These are phyloP conservation scores for Chaetorhynchus papuensis DNA, from an alignment of 2,113 vertebrate genomes.

Conservation along the genomic window DNA sequence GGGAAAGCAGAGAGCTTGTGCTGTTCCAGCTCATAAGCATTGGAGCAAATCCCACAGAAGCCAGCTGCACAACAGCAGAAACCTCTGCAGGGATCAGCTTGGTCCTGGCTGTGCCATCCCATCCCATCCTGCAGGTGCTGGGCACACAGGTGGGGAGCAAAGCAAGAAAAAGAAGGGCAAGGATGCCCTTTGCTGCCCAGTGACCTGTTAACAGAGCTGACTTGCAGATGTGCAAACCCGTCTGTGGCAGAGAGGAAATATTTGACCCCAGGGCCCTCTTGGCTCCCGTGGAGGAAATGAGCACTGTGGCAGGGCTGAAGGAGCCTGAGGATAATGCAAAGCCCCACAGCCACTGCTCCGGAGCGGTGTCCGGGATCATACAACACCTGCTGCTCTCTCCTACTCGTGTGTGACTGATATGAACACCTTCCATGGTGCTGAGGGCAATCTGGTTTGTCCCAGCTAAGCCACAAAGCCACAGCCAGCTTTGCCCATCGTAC, in stretches of 20 bases:
- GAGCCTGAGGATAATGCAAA: background rate
- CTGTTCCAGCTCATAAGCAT: background rate
- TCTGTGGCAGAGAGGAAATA: background rate
- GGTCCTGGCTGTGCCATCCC: background rate
- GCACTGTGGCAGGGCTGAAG: background rate
- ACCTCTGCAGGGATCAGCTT: background rate
- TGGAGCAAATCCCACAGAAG: constrained; percentile 20
- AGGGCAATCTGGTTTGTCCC: background rate
- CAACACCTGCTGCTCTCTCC: background rate
- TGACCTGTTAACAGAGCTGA: background rate
- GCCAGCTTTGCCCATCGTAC: background rate
- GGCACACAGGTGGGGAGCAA: background rate
- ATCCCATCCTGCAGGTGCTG: background rate
- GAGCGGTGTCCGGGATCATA: background rate
- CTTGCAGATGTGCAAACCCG: background rate
- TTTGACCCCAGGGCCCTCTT: background rate
- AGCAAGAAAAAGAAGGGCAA: background rate
- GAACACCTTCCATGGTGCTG: background rate
- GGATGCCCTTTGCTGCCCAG: background rate
- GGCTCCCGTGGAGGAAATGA: background rate
- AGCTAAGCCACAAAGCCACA: background rate
- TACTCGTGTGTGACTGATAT: background rate
- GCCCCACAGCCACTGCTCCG: rapidly evolving
- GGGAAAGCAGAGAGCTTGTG: background rate
- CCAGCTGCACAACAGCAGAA: background rate